Evolutionary conservation across 2,888 invertebrate species (phyloP).

Genomic region (Dryomyza anilis): DNA sequence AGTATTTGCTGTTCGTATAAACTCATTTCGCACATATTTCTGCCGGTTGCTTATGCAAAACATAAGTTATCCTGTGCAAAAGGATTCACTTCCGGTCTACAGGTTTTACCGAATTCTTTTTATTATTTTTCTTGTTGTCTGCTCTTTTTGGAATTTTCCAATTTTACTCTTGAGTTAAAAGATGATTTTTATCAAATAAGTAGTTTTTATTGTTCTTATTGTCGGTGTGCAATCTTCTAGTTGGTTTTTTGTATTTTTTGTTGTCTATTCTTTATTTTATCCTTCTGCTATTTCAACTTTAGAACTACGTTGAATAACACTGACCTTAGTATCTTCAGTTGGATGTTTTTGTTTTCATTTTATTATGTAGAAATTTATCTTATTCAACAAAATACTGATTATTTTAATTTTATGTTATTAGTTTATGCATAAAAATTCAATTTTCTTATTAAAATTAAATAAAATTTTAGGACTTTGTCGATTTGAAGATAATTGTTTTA

Average conservation of each 20-base stretch:
- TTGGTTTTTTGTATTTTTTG: background rate
- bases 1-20: background rate
- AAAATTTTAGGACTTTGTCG: no score
- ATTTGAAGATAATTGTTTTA: no score
- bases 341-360: no score
- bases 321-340: no score
- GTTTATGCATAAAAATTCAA: no score
- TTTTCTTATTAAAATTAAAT: no score
- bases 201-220: background rate
- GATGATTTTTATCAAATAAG: background rate
- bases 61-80: background rate
- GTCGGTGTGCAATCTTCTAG: no score
- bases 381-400: no score
- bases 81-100: background rate
- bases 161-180: slow-evolving; percentile 6
- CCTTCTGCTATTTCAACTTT: background rate
- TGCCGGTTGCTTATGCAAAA: background rate
- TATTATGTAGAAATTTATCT: no score
- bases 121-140: background rate
- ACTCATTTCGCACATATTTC: background rate
- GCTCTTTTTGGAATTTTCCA: background rate
- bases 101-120: no score
- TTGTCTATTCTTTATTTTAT: background rate
- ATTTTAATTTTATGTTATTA: no score
- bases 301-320: no score